A percentile compares a stretch with the other conserved stretches of the same genome.
phyloP scores from a whole-genome alignment of 2,113 vertebrate species.

The Lophochroa leadbeateri region DNA sequence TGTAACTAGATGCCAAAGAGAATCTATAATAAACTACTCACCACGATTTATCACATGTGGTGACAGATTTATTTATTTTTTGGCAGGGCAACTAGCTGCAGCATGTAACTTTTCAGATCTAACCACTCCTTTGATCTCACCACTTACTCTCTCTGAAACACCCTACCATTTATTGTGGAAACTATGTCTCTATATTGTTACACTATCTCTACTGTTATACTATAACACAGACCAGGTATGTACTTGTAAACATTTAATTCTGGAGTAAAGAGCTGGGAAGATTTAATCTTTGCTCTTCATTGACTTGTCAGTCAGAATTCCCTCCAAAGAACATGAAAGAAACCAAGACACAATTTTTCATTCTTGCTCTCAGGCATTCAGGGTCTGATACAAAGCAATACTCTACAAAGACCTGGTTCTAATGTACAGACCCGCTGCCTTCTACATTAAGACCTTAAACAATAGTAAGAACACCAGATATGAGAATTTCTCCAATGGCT shows the following conservation, averaged over 20 bases:
- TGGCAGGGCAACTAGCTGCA: background rate
- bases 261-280: background rate
- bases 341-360: background rate
- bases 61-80: background rate
- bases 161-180: background rate
- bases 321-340: background rate
- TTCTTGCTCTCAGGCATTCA: background rate
- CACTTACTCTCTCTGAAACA: background rate
- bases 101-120: background rate
- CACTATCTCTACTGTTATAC: background rate
- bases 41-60: background rate
- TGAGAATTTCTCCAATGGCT: background rate
- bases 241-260: background rate
- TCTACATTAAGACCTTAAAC: background rate
- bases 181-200: background rate
- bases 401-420: background rate
- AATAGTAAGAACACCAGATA: background rate
- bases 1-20: background rate
- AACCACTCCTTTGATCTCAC: background rate
- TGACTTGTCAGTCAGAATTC: background rate
- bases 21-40: background rate
- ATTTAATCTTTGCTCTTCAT: background rate
- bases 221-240: background rate
- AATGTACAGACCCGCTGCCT: background rate
- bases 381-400: background rate